Percentiles rank a stretch among this genome's conserved stretches.
Evolutionary conservation across 2,797 vertebrate species (phyloP).

Genomic region (Apodemus agrarius): DNA sequence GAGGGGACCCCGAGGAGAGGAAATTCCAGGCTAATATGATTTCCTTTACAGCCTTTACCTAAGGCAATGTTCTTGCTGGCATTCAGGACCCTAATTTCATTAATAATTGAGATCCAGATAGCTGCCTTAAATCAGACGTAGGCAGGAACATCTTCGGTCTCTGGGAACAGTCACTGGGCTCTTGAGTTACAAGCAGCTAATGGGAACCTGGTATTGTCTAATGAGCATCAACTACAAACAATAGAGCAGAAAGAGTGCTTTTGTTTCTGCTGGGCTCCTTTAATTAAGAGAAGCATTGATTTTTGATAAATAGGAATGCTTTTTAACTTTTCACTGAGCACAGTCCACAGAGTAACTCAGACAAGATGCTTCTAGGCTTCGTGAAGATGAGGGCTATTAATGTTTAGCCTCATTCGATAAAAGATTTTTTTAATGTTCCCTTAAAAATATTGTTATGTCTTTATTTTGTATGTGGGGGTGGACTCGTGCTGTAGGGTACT

Average conservation of each 20-base stretch:
- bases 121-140: slow-evolving; percentile 79
- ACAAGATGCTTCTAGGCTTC: neutral
- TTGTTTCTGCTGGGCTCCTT: slow-evolving; percentile 63
- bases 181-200: slow-evolving; percentile 73
- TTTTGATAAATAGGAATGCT: slow-evolving; percentile 71
- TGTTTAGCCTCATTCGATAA: slow-evolving; percentile 2
- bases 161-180: slow-evolving; percentile 63
- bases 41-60: slow-evolving; percentile 80
- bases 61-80: slow-evolving; percentile 75
- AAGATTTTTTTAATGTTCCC: neutral
- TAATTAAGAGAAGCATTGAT: slow-evolving; percentile 78
- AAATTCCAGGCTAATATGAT: slow-evolving; percentile 83
- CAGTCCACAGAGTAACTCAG: slow-evolving; percentile 49
- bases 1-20: slow-evolving; percentile 70
- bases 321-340: slow-evolving; percentile 37
- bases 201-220: slow-evolving; percentile 70
- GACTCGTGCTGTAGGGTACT: neutral
- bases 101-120: slow-evolving; percentile 84
- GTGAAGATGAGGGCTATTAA: slow-evolving; percentile 31
- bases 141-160: slow-evolving; percentile 67
- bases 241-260: slow-evolving; percentile 21
- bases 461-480: neutral
- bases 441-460: neutral
- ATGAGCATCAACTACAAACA: slow-evolving; percentile 67
- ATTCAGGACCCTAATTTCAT: slow-evolving; percentile 80